Conservation (phyloP, 2,113 vertebrate species). For the Delphinapterus leucas region DNA sequence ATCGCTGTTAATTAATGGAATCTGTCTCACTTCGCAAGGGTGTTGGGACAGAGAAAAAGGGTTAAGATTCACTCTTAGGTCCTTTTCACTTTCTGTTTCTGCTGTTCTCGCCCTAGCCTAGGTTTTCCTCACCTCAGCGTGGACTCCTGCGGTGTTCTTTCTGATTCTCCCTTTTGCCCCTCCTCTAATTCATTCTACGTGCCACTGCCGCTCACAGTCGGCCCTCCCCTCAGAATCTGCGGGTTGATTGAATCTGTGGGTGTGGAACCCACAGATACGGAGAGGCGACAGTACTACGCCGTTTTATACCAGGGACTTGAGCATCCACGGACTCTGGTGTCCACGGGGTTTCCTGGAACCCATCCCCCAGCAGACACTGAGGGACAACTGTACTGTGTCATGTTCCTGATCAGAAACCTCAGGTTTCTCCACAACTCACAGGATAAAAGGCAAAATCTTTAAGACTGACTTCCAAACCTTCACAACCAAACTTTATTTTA, state of each 20-base stretch:
- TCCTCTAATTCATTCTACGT: background rate
- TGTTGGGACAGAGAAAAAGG: background rate
- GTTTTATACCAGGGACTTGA: background rate
- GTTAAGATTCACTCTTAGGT: background rate
- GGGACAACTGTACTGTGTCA: background rate
- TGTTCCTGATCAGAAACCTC: background rate
- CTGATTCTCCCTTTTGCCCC: background rate
- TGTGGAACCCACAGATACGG: background rate
- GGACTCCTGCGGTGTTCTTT: background rate
- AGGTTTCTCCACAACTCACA: background rate
- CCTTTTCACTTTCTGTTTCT: background rate
- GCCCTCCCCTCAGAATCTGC: background rate
- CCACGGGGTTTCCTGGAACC: background rate
- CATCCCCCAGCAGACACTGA: background rate
- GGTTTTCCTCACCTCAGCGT: background rate
- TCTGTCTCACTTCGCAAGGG: background rate
- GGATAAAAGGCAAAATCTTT: conserved; percentile 30
- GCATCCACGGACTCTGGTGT: background rate
- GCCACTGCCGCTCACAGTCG: background rate
- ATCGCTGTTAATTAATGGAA: background rate
- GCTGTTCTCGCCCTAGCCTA: background rate
- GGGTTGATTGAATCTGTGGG: background rate
- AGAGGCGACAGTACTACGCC: background rate
- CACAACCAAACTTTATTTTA: background rate
- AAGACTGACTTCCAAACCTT: background rate